Base-by-base conservation (phyloP, 1,140 invertebrate species). In the Tenebrio molitor region DNA sequence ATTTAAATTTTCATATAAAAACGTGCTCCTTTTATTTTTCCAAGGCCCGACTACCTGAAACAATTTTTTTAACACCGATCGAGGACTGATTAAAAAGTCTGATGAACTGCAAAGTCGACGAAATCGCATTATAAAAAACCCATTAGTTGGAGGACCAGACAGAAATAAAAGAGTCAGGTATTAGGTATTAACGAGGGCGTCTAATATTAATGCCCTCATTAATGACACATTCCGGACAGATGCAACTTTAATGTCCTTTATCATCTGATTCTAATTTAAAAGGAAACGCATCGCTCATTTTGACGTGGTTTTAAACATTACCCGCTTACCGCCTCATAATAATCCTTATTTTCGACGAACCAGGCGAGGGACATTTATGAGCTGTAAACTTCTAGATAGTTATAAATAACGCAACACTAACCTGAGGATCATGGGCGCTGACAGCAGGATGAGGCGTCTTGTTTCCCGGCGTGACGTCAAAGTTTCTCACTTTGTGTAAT, bases 351-450 rank as follows among this genome's bases (percentile, higher is more conserved):
- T 58, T 58, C 25, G 33, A 21, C 23, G 50, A 58, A 58, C 50
- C 50, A 17, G 4, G 23, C 21, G 25, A 14, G 21, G 23, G 19
- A 23, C 50, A 58, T 58, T 58, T 58, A 58, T 58, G 50, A 33
- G 50, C 50, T 58, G 50, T 25, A 58, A 58, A 58, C 50, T 21
- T 58, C 10, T 10, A 58, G 50, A 58, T 58, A 29, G 50, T 29
- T 58, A 58, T 58, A 58, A 58, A 58, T 58, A 58, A 33, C 50
- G 23, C 50, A 58, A 58, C 50, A 58, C 50, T 58, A 58, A 58
- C 50, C 50, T 58, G 50, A 58, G 50, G 50, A 58, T 58, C 50
- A 58, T 58, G 33, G 21, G 1, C 50, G 23, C 23, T 58, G 50
- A 58, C 50, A 58, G 23, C 46, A 53, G 19, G 50, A 58, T 33